These are phyloP conservation scores for Diloba caeruleocephala DNA, from an alignment of 2,888 invertebrate genomes.

Conservation along the genomic window DNA sequence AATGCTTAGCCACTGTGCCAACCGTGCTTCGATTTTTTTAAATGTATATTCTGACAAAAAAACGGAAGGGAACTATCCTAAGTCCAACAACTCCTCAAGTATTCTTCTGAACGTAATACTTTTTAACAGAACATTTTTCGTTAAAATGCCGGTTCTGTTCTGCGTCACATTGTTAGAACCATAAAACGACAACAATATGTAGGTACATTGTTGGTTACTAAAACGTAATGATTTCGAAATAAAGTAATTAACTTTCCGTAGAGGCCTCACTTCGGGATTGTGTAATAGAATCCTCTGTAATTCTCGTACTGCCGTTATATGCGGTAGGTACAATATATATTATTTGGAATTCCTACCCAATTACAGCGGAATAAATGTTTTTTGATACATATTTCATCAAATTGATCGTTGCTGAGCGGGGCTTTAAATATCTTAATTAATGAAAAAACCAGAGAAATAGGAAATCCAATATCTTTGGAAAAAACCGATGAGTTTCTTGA, in stretches of 20 bases:
- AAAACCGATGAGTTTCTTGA: no score
- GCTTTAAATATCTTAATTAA: no score
- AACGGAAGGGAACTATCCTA: constrained; percentile 2
- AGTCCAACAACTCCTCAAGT: background rate
- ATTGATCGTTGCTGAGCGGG: no score
- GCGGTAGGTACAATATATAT: no score
- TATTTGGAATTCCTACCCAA: no score
- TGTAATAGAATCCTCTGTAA: constrained; percentile 16
- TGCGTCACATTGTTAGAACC: constrained; percentile 1
- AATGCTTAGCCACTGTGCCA: no score
- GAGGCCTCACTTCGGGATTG: constrained; percentile 12
- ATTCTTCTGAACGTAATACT: constrained; percentile 3
- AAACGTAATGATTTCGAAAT: constrained; percentile 17
- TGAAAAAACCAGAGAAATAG: no score
- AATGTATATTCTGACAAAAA: background rate
- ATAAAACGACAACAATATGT: constrained; percentile 3
- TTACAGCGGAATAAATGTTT: no score
- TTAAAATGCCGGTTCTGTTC: constrained; percentile 10
- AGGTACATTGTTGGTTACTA: background rate
- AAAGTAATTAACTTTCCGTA: constrained; percentile 21
- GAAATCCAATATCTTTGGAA: no score
- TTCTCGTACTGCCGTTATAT: background rate
- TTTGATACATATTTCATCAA: no score
- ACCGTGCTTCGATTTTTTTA: no score
- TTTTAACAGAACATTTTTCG: constrained; percentile 1